phyloP scores from a whole-genome alignment of 2,113 vertebrate species.

The Tonatia bakeri region DNA sequence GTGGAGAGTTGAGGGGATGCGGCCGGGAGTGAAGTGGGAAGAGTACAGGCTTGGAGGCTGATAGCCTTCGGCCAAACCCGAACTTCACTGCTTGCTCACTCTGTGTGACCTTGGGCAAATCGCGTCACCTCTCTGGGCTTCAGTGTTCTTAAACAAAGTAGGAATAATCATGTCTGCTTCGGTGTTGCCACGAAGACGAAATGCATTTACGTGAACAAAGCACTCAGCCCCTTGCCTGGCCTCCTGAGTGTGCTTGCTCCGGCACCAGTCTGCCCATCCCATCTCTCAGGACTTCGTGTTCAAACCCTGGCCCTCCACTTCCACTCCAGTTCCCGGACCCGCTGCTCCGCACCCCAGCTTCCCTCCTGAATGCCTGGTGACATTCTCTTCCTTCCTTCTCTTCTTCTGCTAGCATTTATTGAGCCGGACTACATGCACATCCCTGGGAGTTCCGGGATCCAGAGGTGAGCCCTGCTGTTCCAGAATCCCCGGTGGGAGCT shows the following conservation, averaged over 20 bases:
- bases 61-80: background rate
- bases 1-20: background rate
- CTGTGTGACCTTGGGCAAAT: constrained; percentile 64
- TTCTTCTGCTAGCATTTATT: background rate
- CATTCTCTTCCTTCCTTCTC: background rate
- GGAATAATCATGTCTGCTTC: background rate
- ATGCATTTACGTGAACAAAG: background rate
- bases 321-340: background rate
- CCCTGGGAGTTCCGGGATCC: background rate
- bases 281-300: background rate
- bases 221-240: background rate
- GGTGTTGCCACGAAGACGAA: background rate
- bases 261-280: background rate
- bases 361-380: background rate
- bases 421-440: background rate
- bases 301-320: background rate
- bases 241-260: background rate
- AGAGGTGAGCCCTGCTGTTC: background rate
- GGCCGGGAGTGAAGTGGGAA: background rate
- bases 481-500: background rate
- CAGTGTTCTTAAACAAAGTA: constrained; percentile 24
- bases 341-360: background rate
- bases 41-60: background rate
- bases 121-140: constrained; percentile 26
- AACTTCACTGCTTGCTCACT: background rate